These are phyloP conservation scores for Phenganax stokvisi DNA, from an alignment of 92 coral and sea anemone species.

Conservation along the genomic window DNA sequence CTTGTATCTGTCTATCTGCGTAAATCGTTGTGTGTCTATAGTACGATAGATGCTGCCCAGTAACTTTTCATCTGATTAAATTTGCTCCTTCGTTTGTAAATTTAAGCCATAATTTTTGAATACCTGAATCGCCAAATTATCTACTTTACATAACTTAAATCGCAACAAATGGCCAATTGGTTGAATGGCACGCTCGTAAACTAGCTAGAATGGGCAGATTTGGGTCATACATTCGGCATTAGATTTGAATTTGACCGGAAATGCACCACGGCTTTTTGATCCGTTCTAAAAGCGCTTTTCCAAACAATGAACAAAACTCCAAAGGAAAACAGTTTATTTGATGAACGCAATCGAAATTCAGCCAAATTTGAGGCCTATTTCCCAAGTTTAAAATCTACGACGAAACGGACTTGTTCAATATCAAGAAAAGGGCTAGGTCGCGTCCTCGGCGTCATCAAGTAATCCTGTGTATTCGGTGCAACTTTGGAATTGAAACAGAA, in stretches of 20 bases:
- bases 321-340: no score
- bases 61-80: not conserved
- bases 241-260: slow-evolving; percentile 4
- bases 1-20: not conserved
- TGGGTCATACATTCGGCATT: not conserved
- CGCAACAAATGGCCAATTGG: not conserved
- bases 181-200: not conserved
- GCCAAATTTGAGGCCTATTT: no score
- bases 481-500: not conserved
- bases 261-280: not conserved
- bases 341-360: no score
- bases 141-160: slow-evolving; percentile 14
- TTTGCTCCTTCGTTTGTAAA: not conserved
- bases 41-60: not conserved
- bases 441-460: not conserved
- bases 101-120: not conserved
- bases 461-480: not conserved
- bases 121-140: slow-evolving; percentile 6
- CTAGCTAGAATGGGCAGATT: slow-evolving; percentile 1
- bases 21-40: not conserved
- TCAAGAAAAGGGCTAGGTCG: not conserved
- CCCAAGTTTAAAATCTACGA: no score
- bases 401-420: no score
- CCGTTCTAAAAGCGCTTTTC: not conserved
- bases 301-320: no score